Evolutionary conservation across 1,140 invertebrate genomes (phyloP), one percentile per base, ranked within the genome.

Genomic region (Hylaeus anthracinus): DNA sequence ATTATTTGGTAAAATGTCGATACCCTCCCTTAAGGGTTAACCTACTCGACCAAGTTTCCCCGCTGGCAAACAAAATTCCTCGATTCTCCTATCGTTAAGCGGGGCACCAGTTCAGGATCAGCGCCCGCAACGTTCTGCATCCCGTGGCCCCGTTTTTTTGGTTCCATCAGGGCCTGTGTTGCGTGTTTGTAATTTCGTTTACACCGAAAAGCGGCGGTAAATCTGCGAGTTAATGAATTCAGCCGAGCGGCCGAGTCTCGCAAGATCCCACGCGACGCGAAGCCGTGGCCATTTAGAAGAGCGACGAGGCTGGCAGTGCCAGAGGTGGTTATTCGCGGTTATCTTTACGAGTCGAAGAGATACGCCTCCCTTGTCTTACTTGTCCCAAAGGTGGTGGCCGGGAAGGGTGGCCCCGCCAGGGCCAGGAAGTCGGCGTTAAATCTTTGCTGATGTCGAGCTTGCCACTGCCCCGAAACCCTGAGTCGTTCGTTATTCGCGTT

Each of bases 191-290:
- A 92, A 91, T 92, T 92, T 92, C 90, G 91, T 90, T 89, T 90
- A 90, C 85, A 90, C 88, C 92, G 92, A 90, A 92, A 92, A 88
- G 88, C 87, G 90, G 83, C 91, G 89, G 91, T 92, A 92, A 92
- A 92, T 92, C 91, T 92, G 88, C 81, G 85, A 89, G 86, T 90
- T 90, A 92, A 92, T 92, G 92, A 92, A 92, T 91, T 92, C 90
- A 90, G 82, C 86, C 85, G 75, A 55, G 69, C 15, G 66, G 43
- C 45, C 48, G 65, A 61, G 64, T 55, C 5, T 56, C 56, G 73
- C 26, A 56, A 26, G 69, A 82, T 75, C 76, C 82, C 88, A 61
- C 43, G 51, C 15, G 43, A 26, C 70, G 61, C 14, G 63, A 43
- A 60, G 76, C 43, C 70, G 5, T 53, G 61, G 43, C 70, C 74